Conservation (phyloP, 2,113 vertebrate genomes). For the Podiceps cristatus region DNA sequence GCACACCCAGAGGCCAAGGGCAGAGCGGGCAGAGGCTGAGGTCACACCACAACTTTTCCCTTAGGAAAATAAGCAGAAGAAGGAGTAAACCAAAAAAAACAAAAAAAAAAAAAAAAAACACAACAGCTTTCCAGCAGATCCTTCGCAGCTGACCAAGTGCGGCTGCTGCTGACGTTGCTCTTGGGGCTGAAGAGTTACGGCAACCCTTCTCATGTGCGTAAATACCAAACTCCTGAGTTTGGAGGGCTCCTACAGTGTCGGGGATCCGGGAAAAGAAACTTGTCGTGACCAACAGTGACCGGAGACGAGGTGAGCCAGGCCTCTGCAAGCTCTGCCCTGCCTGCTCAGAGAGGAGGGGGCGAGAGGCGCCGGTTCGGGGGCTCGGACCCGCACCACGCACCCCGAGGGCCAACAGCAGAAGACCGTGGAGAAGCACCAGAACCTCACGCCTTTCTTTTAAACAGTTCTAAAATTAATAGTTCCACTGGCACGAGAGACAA, state of each 20-base stretch:
- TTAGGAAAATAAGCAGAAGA: not conserved
- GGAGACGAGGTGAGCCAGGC: not conserved
- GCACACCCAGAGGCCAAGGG: not conserved
- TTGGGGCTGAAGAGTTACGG: not conserved
- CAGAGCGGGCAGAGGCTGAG: not conserved
- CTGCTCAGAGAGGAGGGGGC: not conserved
- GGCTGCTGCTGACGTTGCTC: not conserved
- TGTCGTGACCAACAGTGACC: too few species aligned
- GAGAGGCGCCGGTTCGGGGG: accelerated
- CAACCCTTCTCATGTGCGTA: too few species aligned
- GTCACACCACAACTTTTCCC: not conserved
- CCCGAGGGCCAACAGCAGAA: not conserved
- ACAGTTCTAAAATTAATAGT: not conserved
- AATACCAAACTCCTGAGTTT: not conserved
- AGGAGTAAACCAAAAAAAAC: not conserved
- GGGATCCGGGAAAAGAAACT: not conserved
- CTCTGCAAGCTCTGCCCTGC: not conserved
- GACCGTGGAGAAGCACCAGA: not conserved
- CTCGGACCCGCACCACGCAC: not conserved
- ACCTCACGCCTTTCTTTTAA: not conserved
- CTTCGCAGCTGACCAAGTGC: not conserved
- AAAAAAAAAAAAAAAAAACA: too few species aligned
- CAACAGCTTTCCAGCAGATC: not conserved
- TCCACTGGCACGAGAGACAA: not conserved
- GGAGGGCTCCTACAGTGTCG: not conserved